phyloP scores from a whole-genome alignment of 2,888 invertebrate species.

The Dichetophora obliterata region DNA sequence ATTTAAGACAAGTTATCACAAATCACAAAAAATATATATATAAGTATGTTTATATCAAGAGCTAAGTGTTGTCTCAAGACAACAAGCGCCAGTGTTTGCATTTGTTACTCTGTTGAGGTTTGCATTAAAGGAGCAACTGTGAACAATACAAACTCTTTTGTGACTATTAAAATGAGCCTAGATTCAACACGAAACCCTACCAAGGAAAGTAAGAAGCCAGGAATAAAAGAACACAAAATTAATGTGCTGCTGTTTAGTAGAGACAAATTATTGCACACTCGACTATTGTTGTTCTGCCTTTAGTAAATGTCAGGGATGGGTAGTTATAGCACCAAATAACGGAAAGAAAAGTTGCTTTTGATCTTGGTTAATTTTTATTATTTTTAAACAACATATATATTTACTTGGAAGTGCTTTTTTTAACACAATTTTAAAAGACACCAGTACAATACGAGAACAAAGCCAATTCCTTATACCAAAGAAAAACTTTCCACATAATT shows the following conservation, averaged over 20 bases:
- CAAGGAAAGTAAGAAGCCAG: neutral
- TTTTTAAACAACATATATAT: too few species aligned
- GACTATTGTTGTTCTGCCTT: slow-evolving; percentile 15
- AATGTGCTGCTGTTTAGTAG: slow-evolving; percentile 51
- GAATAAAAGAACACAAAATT: slow-evolving; percentile 43
- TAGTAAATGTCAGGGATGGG: neutral
- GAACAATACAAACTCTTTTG: neutral
- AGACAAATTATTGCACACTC: slow-evolving; percentile 57
- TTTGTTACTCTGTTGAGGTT: neutral
- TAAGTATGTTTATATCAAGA: neutral
- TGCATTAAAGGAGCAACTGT: neutral
- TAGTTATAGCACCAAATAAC: neutral
- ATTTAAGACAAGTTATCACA: neutral
- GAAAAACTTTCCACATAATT: too few species aligned
- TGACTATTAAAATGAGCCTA: neutral
- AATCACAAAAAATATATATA: neutral
- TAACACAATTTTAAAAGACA: too few species aligned
- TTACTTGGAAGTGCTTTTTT: too few species aligned
- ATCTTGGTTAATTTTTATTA: too few species aligned
- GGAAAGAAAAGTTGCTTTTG: too few species aligned
- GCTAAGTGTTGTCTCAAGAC: neutral
- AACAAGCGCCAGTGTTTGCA: neutral
- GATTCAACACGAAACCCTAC: neutral
- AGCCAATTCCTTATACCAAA: too few species aligned
- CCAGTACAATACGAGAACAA: too few species aligned